Evolutionary conservation across 2,888 invertebrate genomes (phyloP).

Genomic region (Heteromurus nitidus): DNA sequence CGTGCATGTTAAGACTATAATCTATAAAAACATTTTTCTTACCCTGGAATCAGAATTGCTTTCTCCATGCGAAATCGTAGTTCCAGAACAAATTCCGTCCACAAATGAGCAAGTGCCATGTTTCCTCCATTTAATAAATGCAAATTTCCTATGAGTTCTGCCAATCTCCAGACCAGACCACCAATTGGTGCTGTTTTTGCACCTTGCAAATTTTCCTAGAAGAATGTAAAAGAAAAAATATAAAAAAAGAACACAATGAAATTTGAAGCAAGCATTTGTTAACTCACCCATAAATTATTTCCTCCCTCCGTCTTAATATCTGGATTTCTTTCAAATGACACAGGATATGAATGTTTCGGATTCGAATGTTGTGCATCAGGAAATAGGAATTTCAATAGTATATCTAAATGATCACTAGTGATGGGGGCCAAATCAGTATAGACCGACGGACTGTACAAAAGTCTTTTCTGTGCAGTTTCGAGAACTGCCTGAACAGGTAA

Average conservation of each 20-base stretch:
- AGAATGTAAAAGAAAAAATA: slow-evolving; percentile 29
- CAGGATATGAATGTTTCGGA: slow-evolving; percentile 75
- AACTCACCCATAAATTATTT: slow-evolving; percentile 46
- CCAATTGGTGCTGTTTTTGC: slow-evolving; percentile 87
- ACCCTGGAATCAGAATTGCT: slow-evolving; percentile 87
- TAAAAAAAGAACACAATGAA: too few relatives aligned
- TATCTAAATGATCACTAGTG: slow-evolving; percentile 83
- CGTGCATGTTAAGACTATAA: too few relatives aligned
- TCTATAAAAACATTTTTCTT: slow-evolving; percentile 77
- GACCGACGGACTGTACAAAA: slow-evolving; percentile 70
- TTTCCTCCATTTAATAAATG: slow-evolving; percentile 85
- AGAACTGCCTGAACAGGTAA: slow-evolving; percentile 70
- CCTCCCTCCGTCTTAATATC: slow-evolving; percentile 65
- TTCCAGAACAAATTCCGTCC: slow-evolving; percentile 93
- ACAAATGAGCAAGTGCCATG: slow-evolving; percentile 88
- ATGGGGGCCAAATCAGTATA: slow-evolving; percentile 83
- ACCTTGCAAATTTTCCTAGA: slow-evolving; percentile 78
- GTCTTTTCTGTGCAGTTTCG: slow-evolving; percentile 64
- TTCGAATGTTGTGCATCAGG: slow-evolving; percentile 87
- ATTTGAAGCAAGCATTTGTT: background rate
- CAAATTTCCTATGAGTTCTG: slow-evolving; percentile 84
- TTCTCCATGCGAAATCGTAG: slow-evolving; percentile 93
- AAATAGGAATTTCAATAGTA: slow-evolving; percentile 88
- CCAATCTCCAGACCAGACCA: slow-evolving; percentile 88
- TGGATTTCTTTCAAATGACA: slow-evolving; percentile 72